Evolutionary conservation across 2,797 vertebrate genomes (phyloP).

Genomic region (Australoheros facetus): DNA sequence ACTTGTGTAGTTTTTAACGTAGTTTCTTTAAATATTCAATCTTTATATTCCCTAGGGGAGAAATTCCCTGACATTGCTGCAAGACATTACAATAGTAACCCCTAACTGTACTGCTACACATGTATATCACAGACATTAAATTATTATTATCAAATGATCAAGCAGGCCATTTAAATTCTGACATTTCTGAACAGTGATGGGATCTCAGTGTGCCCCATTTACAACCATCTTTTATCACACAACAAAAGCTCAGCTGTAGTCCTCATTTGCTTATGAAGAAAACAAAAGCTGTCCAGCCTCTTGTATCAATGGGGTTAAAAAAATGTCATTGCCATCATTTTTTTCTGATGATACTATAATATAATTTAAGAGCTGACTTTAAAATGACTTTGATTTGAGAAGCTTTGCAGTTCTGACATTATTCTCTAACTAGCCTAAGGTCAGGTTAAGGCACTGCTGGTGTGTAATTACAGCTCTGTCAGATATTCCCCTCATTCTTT

Average conservation of each 20-base stretch:
- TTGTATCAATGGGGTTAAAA: background rate
- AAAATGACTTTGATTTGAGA: background rate
- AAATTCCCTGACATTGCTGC: too few species aligned
- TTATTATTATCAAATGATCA: background rate
- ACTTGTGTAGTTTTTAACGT: too few species aligned
- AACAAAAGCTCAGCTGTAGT: background rate
- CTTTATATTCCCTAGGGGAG: too few species aligned
- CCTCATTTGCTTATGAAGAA: background rate
- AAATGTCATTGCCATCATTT: background rate
- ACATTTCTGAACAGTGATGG: background rate
- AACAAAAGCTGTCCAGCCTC: background rate
- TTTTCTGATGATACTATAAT: background rate
- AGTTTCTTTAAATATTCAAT: too few species aligned
- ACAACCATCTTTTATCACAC: background rate
- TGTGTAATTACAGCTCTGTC: background rate
- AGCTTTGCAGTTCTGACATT: background rate
- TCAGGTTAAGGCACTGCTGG: background rate
- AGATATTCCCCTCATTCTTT: background rate
- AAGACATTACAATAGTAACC: too few species aligned
- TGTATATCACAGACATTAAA: background rate
- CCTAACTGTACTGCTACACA: too few species aligned
- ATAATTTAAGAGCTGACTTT: background rate
- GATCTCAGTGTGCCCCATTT: background rate
- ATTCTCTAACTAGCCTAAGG: background rate
- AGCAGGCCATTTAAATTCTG: background rate